These are phyloP conservation scores for Scomber scombrus DNA, from an alignment of 2,113 vertebrate species.

Conservation along the genomic window DNA sequence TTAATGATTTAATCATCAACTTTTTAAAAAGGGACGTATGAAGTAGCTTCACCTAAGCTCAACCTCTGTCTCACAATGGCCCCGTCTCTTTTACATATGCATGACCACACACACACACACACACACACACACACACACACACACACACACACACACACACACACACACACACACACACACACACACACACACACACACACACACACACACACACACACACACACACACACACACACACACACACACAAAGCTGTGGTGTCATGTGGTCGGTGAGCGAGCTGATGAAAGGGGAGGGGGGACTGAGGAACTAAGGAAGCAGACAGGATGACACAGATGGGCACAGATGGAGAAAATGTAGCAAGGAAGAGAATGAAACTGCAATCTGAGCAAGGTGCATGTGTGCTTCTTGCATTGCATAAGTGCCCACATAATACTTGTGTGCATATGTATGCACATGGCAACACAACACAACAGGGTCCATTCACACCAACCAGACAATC, in stretches of 20 bases:
- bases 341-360: conserved; percentile 14
- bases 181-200: neutral
- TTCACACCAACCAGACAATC: conserved; percentile 67
- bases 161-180: neutral
- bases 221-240: neutral
- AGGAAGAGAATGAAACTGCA: neutral
- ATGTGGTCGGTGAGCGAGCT: conserved; percentile 25
- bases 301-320: neutral
- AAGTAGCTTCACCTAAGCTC: conserved; percentile 2
- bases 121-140: neutral
- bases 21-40: neutral
- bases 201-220: too few species aligned
- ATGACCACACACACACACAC: neutral
- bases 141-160: neutral
- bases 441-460: conserved; percentile 21
- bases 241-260: conserved; percentile 4
- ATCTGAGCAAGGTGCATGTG: neutral
- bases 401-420: neutral
- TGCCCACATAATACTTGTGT: neutral
- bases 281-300: neutral
- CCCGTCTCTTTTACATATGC: neutral
- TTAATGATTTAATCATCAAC: conserved; percentile 36
- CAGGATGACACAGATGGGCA: neutral
- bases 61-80: neutral
- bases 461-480: conserved; percentile 1